Evolutionary conservation across 2,797 vertebrate genomes (phyloP).

Genomic region (Sibirionetta formosa): DNA sequence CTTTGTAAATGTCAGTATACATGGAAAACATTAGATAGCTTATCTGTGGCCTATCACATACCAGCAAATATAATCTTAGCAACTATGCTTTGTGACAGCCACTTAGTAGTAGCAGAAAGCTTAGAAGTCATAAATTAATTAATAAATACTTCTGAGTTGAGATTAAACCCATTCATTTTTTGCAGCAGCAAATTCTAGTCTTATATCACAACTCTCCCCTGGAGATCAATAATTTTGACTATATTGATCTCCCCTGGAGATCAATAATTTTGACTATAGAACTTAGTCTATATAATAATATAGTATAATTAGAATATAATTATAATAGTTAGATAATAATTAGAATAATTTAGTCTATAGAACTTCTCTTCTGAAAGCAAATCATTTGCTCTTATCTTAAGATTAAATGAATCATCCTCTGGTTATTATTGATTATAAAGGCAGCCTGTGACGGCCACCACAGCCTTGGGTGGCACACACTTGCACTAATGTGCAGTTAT

Average conservation of each 20-base stretch:
- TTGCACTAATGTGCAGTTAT: neutral
- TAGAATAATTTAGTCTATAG: neutral
- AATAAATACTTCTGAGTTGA: neutral
- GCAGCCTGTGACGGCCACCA: neutral
- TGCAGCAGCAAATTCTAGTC: neutral
- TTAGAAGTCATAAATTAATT: neutral
- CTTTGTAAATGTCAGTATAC: neutral
- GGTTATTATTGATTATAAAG: constrained; percentile 6
- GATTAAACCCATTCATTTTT: neutral
- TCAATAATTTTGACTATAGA: neutral
- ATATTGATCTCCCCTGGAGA: neutral
- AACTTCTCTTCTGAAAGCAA: neutral
- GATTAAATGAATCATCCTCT: neutral
- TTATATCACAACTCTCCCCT: neutral
- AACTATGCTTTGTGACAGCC: neutral
- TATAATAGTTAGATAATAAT: too few relatives aligned
- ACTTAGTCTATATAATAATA: too few relatives aligned
- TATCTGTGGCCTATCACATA: neutral
- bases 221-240: too few relatives aligned
- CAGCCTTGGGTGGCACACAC: neutral
- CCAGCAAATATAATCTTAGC: neutral
- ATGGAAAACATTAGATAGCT: neutral
- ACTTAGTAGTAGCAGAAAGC: neutral
- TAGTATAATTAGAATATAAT: too few relatives aligned
- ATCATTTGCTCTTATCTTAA: neutral